Percentiles rank a stretch among this genome's conserved stretches.
These are phyloP conservation scores for Peromyscus polionotus DNA, from an alignment of 2,113 vertebrate species.

Conservation along the genomic window DNA sequence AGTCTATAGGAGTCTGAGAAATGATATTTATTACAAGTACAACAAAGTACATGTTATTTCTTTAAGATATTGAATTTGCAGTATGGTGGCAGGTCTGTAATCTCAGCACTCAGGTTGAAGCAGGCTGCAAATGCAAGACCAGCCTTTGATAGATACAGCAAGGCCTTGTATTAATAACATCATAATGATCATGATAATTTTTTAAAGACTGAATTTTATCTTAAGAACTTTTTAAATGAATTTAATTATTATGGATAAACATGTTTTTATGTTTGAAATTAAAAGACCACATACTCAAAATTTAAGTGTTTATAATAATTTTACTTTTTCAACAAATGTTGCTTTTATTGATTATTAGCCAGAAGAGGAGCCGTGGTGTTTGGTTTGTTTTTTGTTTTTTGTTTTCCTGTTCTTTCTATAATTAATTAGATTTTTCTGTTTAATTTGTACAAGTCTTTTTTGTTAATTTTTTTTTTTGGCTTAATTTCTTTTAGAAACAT, in stretches of 20 bases:
- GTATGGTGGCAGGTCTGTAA: not conserved
- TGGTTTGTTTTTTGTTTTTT: not conserved
- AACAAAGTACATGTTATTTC: not conserved
- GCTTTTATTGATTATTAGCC: slow-evolving; percentile 72
- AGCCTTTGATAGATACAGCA: not conserved
- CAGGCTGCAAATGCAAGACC: not conserved
- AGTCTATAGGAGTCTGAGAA: slow-evolving; percentile 41
- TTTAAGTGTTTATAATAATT: slow-evolving; percentile 38
- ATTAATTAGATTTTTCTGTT: slow-evolving; percentile 85
- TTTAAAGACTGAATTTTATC: slow-evolving; percentile 12
- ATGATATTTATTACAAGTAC: slow-evolving; percentile 8
- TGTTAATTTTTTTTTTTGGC: slow-evolving; percentile 90
- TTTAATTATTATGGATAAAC: slow-evolving; percentile 30
- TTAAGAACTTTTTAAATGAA: slow-evolving; percentile 16
- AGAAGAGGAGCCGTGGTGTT: slow-evolving; percentile 70
- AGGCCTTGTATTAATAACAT: not conserved
- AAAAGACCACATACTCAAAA: slow-evolving; percentile 41
- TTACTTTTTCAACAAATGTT: slow-evolving; percentile 60
- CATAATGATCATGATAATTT: not conserved
- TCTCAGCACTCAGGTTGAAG: not conserved
- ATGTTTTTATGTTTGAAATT: slow-evolving; percentile 31
- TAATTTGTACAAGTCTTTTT: slow-evolving; percentile 84
- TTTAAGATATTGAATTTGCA: not conserved
- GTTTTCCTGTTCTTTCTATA: slow-evolving; percentile 72
- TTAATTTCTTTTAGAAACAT: slow-evolving; percentile 99